A percentile compares a stretch with the other conserved stretches of the same genome.
phyloP scores from a whole-genome alignment of 1,140 invertebrate genomes.

The Ooceraea biroi region DNA sequence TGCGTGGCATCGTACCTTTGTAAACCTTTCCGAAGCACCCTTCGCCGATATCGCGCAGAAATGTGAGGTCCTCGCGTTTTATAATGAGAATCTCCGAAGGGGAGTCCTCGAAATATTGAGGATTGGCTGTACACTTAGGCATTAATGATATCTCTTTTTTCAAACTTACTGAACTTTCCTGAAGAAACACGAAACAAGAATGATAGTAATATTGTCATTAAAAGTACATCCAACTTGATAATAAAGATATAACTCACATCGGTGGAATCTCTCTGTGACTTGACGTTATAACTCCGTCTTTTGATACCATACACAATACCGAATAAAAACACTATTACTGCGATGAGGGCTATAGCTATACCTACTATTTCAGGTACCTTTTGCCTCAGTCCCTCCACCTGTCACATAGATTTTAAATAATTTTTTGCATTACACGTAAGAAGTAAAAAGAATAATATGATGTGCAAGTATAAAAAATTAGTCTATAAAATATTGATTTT shows the following conservation, averaged over 20 bases:
- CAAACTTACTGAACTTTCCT: constrained; percentile 87
- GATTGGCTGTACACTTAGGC: constrained; percentile 92
- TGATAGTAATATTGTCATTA: constrained; percentile 43
- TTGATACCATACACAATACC: constrained; percentile 77
- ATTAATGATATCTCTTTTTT: constrained; percentile 89
- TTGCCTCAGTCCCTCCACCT: constrained; percentile 78
- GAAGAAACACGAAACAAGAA: constrained; percentile 56
- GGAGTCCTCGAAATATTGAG: constrained; percentile 90
- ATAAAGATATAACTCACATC: constrained; percentile 58
- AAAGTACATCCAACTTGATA: background rate
- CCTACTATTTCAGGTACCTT: constrained; percentile 82
- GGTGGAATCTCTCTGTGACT: constrained; percentile 69
- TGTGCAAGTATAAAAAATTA: background rate
- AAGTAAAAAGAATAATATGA: background rate
- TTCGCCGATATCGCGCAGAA: constrained; percentile 94
- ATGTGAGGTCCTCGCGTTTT: constrained; percentile 88
- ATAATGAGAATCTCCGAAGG: constrained; percentile 88
- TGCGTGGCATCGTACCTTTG: constrained; percentile 89
- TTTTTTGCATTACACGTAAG: background rate
- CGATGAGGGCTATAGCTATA: constrained; percentile 78
- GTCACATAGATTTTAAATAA: constrained; percentile 27
- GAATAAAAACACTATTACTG: constrained; percentile 76
- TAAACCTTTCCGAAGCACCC: constrained; percentile 97
- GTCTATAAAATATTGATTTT: background rate
- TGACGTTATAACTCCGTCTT: constrained; percentile 74